These are phyloP conservation scores for Amia ocellicauda DNA, from an alignment of 2,113 vertebrate species.

Conservation along the genomic window DNA sequence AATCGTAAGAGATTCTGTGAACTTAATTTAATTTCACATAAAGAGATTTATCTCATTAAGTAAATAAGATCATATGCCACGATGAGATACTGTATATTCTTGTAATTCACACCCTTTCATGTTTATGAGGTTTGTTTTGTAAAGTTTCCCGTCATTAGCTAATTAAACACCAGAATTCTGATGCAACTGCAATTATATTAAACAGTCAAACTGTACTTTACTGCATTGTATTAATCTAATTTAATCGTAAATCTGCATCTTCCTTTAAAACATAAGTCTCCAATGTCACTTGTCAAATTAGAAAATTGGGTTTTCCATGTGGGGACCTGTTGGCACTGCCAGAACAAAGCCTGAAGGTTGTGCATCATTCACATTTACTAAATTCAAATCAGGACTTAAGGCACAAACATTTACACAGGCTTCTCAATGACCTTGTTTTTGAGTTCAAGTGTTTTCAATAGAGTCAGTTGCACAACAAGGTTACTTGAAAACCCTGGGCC, in stretches of 20 bases:
- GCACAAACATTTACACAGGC: conserved; percentile 7
- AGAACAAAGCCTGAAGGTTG: not conserved
- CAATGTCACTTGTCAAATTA: not conserved
- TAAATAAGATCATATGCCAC: not conserved
- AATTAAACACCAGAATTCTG: conserved; percentile 2
- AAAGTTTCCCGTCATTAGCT: not conserved
- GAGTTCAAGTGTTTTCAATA: too few species aligned
- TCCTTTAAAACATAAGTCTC: not conserved
- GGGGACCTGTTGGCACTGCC: not conserved
- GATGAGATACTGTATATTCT: not conserved
- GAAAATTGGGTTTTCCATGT: not conserved
- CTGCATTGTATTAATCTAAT: not conserved
- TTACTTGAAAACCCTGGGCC: too few species aligned
- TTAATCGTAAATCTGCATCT: not conserved
- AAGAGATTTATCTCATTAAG: conserved; percentile 1
- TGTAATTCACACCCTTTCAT: not conserved
- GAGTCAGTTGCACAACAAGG: too few species aligned
- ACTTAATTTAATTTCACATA: not conserved
- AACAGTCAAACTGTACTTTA: not conserved
- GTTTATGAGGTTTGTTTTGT: not conserved
- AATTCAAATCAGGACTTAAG: not conserved
- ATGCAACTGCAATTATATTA: conserved; percentile 4
- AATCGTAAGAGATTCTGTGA: too few species aligned
- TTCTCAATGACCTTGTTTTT: not conserved
- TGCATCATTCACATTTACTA: not conserved